Evolutionary conservation across 2,797 vertebrate genomes (phyloP).

Genomic region (Falco columbarius): DNA sequence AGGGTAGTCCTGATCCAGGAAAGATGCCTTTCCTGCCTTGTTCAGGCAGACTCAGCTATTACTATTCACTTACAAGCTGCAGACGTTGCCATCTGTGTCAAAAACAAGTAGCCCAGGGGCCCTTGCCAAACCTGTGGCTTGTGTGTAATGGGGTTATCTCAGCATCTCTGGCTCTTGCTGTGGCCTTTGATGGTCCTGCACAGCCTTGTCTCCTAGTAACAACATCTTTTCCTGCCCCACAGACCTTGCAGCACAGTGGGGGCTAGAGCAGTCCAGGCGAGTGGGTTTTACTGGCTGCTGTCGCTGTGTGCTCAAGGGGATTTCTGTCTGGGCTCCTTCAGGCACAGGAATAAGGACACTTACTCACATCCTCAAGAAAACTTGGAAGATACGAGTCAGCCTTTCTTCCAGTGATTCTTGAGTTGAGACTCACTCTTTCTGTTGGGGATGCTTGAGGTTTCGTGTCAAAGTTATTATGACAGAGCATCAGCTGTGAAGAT

Average conservation of each 20-base stretch:
- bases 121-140: background rate
- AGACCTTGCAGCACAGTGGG: rapidly evolving
- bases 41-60: background rate
- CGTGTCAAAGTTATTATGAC: background rate
- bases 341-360: background rate
- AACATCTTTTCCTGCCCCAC: too few species aligned
- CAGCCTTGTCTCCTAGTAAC: too few species aligned
- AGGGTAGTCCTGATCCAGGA: rapidly evolving
- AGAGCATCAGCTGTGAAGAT: background rate
- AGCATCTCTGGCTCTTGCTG: background rate
- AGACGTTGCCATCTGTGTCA: background rate
- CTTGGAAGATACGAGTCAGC: too few species aligned
- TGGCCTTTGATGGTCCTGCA: background rate
- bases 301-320: background rate
- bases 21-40: background rate
- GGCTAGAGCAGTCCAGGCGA: background rate
- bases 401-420: background rate
- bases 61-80: background rate
- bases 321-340: too few species aligned
- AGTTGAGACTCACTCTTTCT: background rate
- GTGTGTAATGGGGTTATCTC: background rate
- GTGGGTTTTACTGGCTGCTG: background rate
- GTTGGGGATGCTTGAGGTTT: background rate
- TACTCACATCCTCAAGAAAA: background rate
- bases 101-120: background rate